Evolutionary conservation across 2,797 vertebrate genomes (phyloP).

Genomic region (Microctenopoma lineatum): DNA sequence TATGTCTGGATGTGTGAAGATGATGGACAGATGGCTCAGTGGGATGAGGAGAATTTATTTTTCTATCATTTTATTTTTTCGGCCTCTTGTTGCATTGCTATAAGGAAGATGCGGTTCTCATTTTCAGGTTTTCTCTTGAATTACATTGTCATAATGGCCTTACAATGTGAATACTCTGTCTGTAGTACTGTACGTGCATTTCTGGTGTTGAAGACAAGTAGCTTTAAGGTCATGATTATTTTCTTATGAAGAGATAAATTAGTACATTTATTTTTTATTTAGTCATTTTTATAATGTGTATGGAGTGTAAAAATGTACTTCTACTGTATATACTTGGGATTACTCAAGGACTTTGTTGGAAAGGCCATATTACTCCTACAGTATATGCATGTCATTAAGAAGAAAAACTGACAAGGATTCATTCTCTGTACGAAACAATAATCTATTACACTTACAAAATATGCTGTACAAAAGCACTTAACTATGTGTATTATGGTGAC

Average conservation of each 20-base stretch:
- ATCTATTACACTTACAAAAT: slow-evolving; percentile 63
- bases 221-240: slow-evolving; percentile 82
- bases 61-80: slow-evolving; percentile 79
- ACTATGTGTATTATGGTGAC: slow-evolving; percentile 63
- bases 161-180: slow-evolving; percentile 76
- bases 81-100: slow-evolving; percentile 69
- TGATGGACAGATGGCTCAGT: slow-evolving; percentile 40
- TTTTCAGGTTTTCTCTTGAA: slow-evolving; percentile 79
- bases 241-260: slow-evolving; percentile 83
- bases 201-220: slow-evolving; percentile 74
- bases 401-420: slow-evolving; percentile 62
- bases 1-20: slow-evolving; percentile 49
- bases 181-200: slow-evolving; percentile 73
- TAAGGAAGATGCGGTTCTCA: slow-evolving; percentile 76
- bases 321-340: slow-evolving; percentile 78
- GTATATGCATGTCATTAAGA: slow-evolving; percentile 79
- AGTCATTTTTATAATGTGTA: slow-evolving; percentile 82
- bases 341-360: slow-evolving; percentile 71
- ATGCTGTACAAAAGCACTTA: slow-evolving; percentile 67
- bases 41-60: slow-evolving; percentile 74
- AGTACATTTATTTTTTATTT: slow-evolving; percentile 84
- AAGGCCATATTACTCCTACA: slow-evolving; percentile 75
- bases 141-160: slow-evolving; percentile 80
- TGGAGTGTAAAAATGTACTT: slow-evolving; percentile 71
- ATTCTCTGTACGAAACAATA: slow-evolving; percentile 69